These are phyloP conservation scores for Piaya cayana DNA, from an alignment of 2,113 vertebrate genomes.

Conservation along the genomic window DNA sequence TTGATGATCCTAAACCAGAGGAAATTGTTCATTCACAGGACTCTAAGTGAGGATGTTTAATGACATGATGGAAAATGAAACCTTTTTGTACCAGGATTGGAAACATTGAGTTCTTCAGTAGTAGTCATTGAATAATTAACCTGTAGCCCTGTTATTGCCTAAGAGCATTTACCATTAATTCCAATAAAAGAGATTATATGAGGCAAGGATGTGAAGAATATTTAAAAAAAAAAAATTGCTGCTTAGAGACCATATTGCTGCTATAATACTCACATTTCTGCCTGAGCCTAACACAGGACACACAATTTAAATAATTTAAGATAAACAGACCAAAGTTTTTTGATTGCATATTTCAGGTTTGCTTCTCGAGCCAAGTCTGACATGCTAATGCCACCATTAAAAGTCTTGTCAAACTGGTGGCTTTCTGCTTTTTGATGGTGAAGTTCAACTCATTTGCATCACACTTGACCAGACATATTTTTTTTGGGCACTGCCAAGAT, in stretches of 20 bases:
- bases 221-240: background rate
- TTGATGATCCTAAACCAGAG: background rate
- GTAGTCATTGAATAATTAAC: constrained; percentile 29
- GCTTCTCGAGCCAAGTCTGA: background rate
- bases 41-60: background rate
- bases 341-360: background rate
- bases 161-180: constrained; percentile 2
- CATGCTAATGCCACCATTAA: rapidly evolving
- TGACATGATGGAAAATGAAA: background rate
- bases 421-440: background rate
- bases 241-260: background rate
- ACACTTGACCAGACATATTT: background rate
- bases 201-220: background rate
- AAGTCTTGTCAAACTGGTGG: background rate
- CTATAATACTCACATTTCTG: background rate
- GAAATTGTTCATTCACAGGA: background rate
- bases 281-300: background rate
- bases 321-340: background rate
- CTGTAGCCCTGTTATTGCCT: background rate
- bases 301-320: background rate
- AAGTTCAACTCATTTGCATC: background rate
- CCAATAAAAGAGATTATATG: background rate
- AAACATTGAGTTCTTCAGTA: background rate
- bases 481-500: background rate
- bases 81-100: background rate